Conservation (phyloP, 1,140 invertebrate species). For the Trichomalopsis sarcophagae region DNA sequence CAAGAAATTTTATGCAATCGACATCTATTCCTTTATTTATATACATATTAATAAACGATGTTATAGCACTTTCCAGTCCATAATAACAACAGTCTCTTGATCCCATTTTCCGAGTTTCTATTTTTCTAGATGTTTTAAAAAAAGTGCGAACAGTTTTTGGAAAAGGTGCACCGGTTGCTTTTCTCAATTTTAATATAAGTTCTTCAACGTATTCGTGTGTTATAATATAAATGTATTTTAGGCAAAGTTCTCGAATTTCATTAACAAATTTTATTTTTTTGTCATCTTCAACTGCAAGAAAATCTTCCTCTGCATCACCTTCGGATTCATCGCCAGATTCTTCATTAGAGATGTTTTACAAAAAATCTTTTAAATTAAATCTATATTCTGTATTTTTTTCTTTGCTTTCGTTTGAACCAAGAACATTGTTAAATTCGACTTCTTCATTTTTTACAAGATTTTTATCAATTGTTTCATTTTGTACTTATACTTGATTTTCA, state of each 20-base stretch:
- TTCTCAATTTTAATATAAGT: background rate
- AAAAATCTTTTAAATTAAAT: too few species aligned
- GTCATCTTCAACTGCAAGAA: constrained; percentile 38
- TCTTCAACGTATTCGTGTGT: background rate
- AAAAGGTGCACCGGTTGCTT: background rate
- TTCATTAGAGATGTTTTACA: too few species aligned
- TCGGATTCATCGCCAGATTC: too few species aligned
- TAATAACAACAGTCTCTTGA: constrained; percentile 50
- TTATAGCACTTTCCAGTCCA: constrained; percentile 36
- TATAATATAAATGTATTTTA: background rate
- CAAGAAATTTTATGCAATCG: background rate
- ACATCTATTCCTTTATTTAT: background rate
- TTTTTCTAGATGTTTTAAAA: constrained; percentile 34
- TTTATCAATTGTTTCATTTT: too few species aligned
- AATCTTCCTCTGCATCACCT: too few species aligned
- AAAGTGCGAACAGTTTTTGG: constrained; percentile 29
- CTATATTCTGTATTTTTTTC: too few species aligned
- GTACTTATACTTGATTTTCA: too few species aligned
- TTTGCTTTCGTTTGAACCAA: background rate
- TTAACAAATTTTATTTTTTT: background rate
- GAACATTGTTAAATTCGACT: too few species aligned
- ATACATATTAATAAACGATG: constrained; percentile 15
- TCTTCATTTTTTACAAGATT: too few species aligned
- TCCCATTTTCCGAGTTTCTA: constrained; percentile 20
- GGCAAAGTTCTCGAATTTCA: background rate